Evolutionary conservation across 2,888 invertebrate genomes (phyloP).

Genomic region (Epirrita christyi): DNA sequence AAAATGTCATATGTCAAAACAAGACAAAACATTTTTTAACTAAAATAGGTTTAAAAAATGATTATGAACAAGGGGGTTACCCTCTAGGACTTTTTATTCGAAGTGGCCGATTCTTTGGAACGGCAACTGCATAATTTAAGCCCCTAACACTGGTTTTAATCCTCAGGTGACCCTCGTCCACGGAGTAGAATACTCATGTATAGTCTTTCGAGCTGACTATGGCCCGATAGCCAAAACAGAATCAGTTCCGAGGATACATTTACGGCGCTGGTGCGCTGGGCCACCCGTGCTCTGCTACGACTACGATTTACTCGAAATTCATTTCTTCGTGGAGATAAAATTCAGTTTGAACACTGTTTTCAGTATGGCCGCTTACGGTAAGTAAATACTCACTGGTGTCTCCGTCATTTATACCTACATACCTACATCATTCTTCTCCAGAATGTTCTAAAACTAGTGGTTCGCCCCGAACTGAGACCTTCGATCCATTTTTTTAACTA

Average conservation of each 20-base stretch:
- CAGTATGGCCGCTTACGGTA: neutral
- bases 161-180: neutral
- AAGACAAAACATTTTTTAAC: no score
- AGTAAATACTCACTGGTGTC: neutral
- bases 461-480: no score
- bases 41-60: no score
- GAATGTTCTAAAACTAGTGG: no score
- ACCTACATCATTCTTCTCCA: no score
- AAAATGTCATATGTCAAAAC: no score
- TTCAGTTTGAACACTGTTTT: neutral
- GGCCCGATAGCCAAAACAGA: neutral
- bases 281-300: neutral
- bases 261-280: conserved; percentile 2
- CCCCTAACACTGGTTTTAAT: neutral
- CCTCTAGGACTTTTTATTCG: no score
- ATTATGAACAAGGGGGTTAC: no score
- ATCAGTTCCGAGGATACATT: neutral
- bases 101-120: no score
- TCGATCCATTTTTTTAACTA: no score
- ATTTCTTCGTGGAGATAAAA: neutral
- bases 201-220: neutral
- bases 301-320: neutral
- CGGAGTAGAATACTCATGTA: neutral
- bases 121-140: no score
- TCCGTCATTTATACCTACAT: no score